Evolutionary conservation across 2,888 invertebrate species (phyloP).

Genomic region (Melinaea menophilus): DNA sequence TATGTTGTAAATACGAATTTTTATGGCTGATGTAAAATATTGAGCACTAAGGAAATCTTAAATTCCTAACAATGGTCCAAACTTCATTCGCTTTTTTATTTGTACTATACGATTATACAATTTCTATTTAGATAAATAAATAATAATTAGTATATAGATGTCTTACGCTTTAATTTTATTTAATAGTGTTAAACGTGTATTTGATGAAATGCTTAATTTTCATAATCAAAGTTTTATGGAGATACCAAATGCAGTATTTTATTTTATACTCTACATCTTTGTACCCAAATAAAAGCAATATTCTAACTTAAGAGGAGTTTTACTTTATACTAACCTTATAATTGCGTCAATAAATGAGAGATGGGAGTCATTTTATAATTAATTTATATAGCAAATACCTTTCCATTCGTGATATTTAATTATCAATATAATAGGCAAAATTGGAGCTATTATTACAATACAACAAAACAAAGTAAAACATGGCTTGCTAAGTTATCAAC

Average conservation of each 20-base stretch:
- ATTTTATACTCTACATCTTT: constrained; percentile 76
- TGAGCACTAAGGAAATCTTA: constrained; percentile 72
- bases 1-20: constrained; percentile 69
- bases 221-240: constrained; percentile 73
- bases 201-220: constrained; percentile 75
- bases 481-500: too few species aligned
- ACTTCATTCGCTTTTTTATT: constrained; percentile 76
- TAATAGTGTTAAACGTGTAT: constrained; percentile 70
- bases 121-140: constrained; percentile 71
- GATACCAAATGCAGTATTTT: constrained; percentile 78
- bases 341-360: too few species aligned
- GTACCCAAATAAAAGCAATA: constrained; percentile 76
- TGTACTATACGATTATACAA: constrained; percentile 75
- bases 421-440: too few species aligned
- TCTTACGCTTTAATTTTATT: constrained; percentile 73
- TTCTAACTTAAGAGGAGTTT: constrained; percentile 46
- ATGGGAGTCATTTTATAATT: too few species aligned
- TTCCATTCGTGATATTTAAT: too few species aligned
- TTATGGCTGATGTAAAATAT: constrained; percentile 67
- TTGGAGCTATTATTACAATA: too few species aligned
- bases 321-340: constrained; percentile 28
- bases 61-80: constrained; percentile 78
- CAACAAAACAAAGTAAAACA: too few species aligned
- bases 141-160: constrained; percentile 63
- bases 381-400: too few species aligned